phyloP scores from a whole-genome alignment of 1,140 invertebrate species.

The Aphelinus atriplicis region DNA sequence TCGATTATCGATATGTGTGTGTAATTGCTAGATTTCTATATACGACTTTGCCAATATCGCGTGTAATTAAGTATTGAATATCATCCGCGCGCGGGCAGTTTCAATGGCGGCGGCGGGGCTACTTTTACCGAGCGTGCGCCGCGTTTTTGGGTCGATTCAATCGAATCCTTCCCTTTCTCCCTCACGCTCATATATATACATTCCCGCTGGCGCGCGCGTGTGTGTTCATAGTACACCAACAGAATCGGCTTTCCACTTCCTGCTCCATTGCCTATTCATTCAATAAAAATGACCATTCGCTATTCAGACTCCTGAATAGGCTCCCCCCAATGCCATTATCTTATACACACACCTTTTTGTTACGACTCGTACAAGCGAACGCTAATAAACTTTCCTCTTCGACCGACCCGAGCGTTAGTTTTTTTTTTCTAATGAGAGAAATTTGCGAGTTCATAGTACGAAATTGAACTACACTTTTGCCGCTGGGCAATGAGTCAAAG shows the following conservation, averaged over 20 bases:
- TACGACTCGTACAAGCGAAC: neutral
- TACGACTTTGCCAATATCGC: too few species aligned
- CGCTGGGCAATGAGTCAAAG: too few species aligned
- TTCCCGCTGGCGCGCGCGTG: too few species aligned
- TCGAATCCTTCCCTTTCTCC: neutral
- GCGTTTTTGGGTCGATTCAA: neutral
- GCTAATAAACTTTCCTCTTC: constrained; percentile 27
- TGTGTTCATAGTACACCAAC: neutral
- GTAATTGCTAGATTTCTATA: too few species aligned
- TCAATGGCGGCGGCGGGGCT: too few species aligned
- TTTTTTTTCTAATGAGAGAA: constrained; percentile 11
- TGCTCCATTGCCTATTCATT: neutral
- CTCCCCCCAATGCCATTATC: constrained; percentile 4
- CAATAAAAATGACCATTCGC: constrained; percentile 4
- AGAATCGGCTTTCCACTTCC: constrained; percentile 23
- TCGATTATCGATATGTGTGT: too few species aligned
- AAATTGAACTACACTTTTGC: too few species aligned
- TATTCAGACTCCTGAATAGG: constrained; percentile 2
- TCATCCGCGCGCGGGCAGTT: too few species aligned
- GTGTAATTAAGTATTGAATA: too few species aligned
- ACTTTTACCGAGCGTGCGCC: too few species aligned
- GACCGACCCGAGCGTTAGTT: neutral
- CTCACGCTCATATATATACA: neutral
- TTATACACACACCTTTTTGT: neutral
- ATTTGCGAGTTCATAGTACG: constrained; percentile 2